Base-by-base conservation (phyloP, 2,797 vertebrate species). In the Pipistrellus nathusii region DNA sequence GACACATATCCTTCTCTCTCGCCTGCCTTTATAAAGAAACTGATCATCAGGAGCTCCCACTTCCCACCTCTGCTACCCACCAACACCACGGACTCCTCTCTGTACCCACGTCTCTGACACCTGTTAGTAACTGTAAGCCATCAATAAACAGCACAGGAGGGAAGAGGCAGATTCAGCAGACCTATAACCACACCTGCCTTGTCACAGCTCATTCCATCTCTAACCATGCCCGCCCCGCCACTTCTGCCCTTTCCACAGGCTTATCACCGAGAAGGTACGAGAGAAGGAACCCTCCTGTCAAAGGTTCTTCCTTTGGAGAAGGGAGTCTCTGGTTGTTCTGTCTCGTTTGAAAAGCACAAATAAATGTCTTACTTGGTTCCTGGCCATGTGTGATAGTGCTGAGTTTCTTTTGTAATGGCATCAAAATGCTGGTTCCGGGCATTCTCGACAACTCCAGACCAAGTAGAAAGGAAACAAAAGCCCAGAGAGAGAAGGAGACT, bases 311-410 rank as follows among this genome's bases (percentile, higher is more conserved):
- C 59, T 12, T 32, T 44, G 30, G 57, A 81, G 30, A 41, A 75
- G 27, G 41, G 64, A 32, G n/a, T 59, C 64, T 2, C 62, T 76
- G 4, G 1, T 72, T 81, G 41, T 81, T 86, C 32, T 32, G 6
- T 57, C 57, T 77, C 59, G 14, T 35, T 88, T 55, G 35, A 88
- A 96, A 94, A 94, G 38, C 51, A 82, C 51, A 92, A 97, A 95
- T 96, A 97, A 97, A 96, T 14, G 78, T 88, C 76, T 71, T 30
- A 69, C 75, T 69, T 75, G 82, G 44, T 53, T 92, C 48, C 51
- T 81, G 38, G 44, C 66, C 66, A 2, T 30, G 32, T 41, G 55
- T 87, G 62, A 11, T 38, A 44, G 48, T 73, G 66, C 55, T 80
- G 41, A 55, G 30, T 90, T 91, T 84, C 27, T 85, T 91, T 66